Percentiles rank a stretch among this genome's conserved stretches.
Conservation (phyloP, 2,797 vertebrate species). For the Perodicticus potto region DNA sequence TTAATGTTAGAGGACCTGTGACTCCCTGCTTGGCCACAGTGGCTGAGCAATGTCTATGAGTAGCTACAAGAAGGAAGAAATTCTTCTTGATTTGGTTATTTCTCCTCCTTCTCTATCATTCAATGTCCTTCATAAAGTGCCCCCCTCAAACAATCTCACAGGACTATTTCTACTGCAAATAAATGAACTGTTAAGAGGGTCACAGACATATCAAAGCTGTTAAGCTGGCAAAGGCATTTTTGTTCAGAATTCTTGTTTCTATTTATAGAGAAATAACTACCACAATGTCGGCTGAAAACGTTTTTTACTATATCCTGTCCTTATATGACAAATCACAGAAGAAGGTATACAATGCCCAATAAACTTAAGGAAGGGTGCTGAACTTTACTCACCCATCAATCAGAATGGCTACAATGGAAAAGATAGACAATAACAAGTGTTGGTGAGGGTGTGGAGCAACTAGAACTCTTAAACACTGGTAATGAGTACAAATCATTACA, state of each 20-base stretch:
- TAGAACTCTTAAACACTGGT: background rate
- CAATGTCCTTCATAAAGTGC: background rate
- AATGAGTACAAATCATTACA: background rate
- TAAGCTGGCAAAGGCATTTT: background rate
- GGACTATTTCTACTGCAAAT: background rate
- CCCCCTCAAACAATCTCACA: background rate
- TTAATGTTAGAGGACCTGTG: background rate
- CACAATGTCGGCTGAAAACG: background rate
- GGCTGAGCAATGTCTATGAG: background rate
- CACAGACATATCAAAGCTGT: background rate
- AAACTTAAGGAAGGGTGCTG: background rate
- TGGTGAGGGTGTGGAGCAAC: background rate
- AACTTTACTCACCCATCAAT: background rate
- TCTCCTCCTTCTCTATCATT: background rate
- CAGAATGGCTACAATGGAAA: background rate
- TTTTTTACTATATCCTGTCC: background rate
- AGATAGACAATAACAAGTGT: background rate
- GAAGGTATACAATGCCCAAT: background rate
- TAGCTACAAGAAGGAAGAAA: background rate
- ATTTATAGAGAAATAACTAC: background rate
- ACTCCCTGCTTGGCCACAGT: background rate
- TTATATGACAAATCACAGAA: background rate
- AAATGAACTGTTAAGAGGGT: background rate
- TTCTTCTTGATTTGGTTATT: background rate
- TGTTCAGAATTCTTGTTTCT: constrained; percentile 7